A percentile compares a stretch with the other conserved stretches of the same genome.
phyloP scores from a whole-genome alignment of 2,113 vertebrate genomes.

The Seriola quinqueradiata region DNA sequence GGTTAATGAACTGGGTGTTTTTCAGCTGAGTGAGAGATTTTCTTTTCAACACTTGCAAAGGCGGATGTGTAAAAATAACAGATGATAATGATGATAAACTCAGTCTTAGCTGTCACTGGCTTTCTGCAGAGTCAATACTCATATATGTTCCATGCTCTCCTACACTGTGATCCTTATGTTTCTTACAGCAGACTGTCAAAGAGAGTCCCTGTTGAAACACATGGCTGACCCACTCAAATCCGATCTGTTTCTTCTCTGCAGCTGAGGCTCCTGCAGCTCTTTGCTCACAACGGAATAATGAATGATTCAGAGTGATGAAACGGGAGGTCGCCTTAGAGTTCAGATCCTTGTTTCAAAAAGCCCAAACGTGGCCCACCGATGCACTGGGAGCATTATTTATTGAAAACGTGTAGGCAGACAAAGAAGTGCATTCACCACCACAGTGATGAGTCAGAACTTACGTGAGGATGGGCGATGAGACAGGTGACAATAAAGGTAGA shows the following conservation, averaged over 20 bases:
- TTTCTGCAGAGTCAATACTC: slow-evolving; percentile 36
- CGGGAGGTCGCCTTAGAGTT: slow-evolving; percentile 44
- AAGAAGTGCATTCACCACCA: slow-evolving; percentile 1
- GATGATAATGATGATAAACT: background rate
- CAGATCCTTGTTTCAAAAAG: slow-evolving; percentile 45
- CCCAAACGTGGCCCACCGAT: slow-evolving; percentile 16
- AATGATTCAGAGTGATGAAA: slow-evolving; percentile 69
- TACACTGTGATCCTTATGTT: slow-evolving; percentile 35
- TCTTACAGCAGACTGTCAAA: slow-evolving; percentile 40
- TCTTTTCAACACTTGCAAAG: background rate
- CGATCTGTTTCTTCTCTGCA: slow-evolving; percentile 10
- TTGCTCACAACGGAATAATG: slow-evolving; percentile 61
- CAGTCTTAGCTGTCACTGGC: slow-evolving; percentile 21
- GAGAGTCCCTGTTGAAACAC: slow-evolving; percentile 36
- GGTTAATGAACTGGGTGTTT: slow-evolving; percentile 65
- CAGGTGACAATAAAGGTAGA: slow-evolving; percentile 2
- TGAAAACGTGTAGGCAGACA: slow-evolving; percentile 29
- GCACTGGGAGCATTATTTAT: slow-evolving; percentile 25
- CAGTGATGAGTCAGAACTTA: background rate
- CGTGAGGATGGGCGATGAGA: background rate
- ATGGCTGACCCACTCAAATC: slow-evolving; percentile 38
- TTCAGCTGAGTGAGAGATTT: background rate
- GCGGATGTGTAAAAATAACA: slow-evolving; percentile 39
- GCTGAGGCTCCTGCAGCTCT: slow-evolving; percentile 39
- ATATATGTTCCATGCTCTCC: slow-evolving; percentile 46